Evolutionary conservation across 2,797 vertebrate species (phyloP).

Genomic region (Clarias pachynema): DNA sequence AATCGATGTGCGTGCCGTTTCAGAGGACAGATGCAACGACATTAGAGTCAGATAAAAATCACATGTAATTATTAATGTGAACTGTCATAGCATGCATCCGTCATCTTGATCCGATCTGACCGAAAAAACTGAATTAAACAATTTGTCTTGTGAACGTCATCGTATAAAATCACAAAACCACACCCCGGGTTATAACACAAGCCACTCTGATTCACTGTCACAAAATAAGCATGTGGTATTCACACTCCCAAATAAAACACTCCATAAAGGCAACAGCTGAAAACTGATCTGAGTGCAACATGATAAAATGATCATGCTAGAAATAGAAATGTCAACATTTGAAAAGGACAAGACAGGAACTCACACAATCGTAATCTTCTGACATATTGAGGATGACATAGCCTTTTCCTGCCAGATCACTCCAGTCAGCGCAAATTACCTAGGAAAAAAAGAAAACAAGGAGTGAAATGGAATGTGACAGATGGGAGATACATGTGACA

Average conservation of each 20-base stretch:
- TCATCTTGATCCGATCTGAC: no score
- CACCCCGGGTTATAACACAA: not conserved
- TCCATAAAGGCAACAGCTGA: not conserved
- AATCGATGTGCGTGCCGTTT: no score
- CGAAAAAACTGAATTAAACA: no score
- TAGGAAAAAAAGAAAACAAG: slow-evolving; percentile 51
- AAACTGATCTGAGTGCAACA: not conserved
- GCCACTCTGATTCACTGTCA: not conserved
- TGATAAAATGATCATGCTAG: not conserved
- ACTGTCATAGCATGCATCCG: no score
- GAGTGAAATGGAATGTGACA: not conserved
- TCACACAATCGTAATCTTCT: slow-evolving; percentile 91
- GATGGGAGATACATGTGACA: not conserved
- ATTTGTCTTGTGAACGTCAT: no score
- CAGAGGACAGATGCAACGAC: no score
- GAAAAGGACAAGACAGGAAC: slow-evolving; percentile 61
- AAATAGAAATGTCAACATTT: slow-evolving; percentile 1
- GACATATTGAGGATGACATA: slow-evolving; percentile 93
- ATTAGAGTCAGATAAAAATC: no score
- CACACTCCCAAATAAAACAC: not conserved
- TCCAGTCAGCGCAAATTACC: slow-evolving; percentile 98
- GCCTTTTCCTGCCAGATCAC: slow-evolving; percentile 83
- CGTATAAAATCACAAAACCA: not conserved
- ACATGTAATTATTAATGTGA: no score
- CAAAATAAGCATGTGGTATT: not conserved